Evolutionary conservation across 2,113 vertebrate genomes (phyloP), one percentile per base, ranked within the genome.

Genomic region (Zosterops borbonicus): DNA sequence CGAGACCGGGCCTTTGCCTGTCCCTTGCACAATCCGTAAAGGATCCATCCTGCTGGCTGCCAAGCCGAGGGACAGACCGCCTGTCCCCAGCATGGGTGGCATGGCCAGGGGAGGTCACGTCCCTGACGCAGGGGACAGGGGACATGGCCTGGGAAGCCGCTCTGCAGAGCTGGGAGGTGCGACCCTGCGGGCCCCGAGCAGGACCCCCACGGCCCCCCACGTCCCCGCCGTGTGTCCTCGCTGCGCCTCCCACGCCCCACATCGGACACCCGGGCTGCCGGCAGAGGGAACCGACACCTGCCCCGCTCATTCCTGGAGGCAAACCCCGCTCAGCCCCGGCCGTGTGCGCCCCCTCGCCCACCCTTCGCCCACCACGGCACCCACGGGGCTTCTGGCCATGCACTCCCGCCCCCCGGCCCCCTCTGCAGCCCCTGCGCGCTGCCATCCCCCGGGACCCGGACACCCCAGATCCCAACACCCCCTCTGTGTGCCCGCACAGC

Each of bases 41-140:
- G 62, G 80, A 96, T 91, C 94, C 87, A 87, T 93, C 78, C 56
- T 1, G 15, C 88, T 35, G 77, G 71, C 85, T 88, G 95, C 95
- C 94, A 95, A 78, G 64, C 44, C 8, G 1, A 78, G 39, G 33
- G 50, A 67, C 64, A 58, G 90, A 65, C 35, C 90, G 79, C 14
- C 27, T 53, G 94, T 79, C 62, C 59, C 64, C 86, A 67, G 52
- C 6, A 9, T 3, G 59, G 70, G 63, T 74, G 77, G 53, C 83
- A 52, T 0, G 9, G 76, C 74, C 80, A n/a, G 80, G 59, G 68
- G 44, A 88, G 58, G 80, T 82, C 90, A 59, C 1, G n/a, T 83
- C 88, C 81, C 84, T 14, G 2, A 3, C 2, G 4, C 8, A 11
- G 67, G 55, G 78, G 20, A 25, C 47, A 7, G 71, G 58, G 82